Evolutionary conservation across 2,888 invertebrate genomes (phyloP).

Genomic region (Alcis repandata): DNA sequence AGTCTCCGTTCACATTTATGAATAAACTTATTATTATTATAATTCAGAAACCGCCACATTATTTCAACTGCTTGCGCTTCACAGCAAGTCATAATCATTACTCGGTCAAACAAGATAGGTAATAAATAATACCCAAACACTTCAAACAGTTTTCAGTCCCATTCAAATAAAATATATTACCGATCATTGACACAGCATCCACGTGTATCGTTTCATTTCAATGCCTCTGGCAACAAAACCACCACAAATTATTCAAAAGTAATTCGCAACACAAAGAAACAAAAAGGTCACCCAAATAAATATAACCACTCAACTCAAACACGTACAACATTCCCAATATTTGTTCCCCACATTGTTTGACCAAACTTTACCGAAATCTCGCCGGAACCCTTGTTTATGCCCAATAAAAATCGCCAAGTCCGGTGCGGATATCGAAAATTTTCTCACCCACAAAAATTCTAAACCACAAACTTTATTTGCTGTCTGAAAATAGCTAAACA

Average conservation of each 20-base stretch:
- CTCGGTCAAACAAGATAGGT: too few species aligned
- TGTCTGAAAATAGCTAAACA: conserved; percentile 42
- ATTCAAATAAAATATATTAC: too few species aligned
- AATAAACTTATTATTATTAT: too few species aligned
- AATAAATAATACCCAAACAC: too few species aligned
- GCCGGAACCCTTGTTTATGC: conserved; percentile 74
- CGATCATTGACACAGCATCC: too few species aligned
- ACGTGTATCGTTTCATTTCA: not conserved
- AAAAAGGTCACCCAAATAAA: conserved; percentile 56
- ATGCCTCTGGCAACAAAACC: not conserved
- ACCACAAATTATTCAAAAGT: conserved; percentile 15
- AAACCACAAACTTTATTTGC: conserved; percentile 51
- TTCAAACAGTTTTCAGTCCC: too few species aligned
- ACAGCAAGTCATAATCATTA: too few species aligned
- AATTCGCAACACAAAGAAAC: conserved; percentile 46
- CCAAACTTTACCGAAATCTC: conserved; percentile 73
- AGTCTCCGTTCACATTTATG: too few species aligned
- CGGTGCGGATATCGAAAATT: conserved; percentile 80
- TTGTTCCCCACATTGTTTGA: conserved; percentile 67
- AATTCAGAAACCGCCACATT: too few species aligned
- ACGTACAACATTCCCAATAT: conserved; percentile 53
- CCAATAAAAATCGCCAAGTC: conserved; percentile 84
- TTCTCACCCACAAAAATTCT: conserved; percentile 78
- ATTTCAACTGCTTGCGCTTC: too few species aligned
- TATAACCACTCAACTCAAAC: conserved; percentile 64